phyloP scores from a whole-genome alignment of 2,113 vertebrate species.

The Pungitius pungitius region DNA sequence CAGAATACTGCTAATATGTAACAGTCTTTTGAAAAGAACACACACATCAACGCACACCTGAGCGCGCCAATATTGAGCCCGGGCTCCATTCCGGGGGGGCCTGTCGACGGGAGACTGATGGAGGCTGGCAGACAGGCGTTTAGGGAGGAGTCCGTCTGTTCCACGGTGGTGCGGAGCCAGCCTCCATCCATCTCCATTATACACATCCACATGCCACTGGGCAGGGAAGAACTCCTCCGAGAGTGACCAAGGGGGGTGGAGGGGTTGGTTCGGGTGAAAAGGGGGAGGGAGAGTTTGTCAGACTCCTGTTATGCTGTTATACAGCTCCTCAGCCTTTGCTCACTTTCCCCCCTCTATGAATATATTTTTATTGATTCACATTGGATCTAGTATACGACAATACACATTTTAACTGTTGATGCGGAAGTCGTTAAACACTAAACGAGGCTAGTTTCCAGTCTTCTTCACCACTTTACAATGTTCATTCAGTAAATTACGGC shows the following conservation, averaged over 20 bases:
- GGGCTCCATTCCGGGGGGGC: conserved; percentile 40
- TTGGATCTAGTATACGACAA: not conserved
- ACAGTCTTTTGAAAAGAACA: conserved; percentile 10
- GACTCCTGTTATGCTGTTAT: conserved; percentile 52
- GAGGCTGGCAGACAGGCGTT: conserved; percentile 75
- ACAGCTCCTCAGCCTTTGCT: conserved; percentile 33
- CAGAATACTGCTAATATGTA: conserved; percentile 4
- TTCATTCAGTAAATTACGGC: no score
- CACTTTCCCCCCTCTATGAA: conserved; percentile 7
- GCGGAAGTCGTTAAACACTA: no score
- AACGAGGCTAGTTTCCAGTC: no score
- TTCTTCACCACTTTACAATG: no score
- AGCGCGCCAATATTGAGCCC: conserved; percentile 36
- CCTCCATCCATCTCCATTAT: conserved; percentile 80
- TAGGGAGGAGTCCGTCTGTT: conserved; percentile 77
- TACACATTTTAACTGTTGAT: conserved; percentile 5
- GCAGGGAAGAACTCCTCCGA: conserved; percentile 73
- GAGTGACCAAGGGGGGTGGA: conserved; percentile 47
- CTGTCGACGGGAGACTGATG: conserved; percentile 72
- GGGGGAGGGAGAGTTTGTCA: conserved; percentile 53
- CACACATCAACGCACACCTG: conserved; percentile 34
- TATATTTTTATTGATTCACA: conserved; percentile 27
- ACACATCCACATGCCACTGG: conserved; percentile 75
- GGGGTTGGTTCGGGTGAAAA: not conserved
- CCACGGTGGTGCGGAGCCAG: conserved; percentile 67